A percentile compares a stretch with the other conserved stretches of the same genome.
Evolutionary conservation across 2,888 invertebrate species (phyloP).

Genomic region (Hirtodrosophila cameraria): DNA sequence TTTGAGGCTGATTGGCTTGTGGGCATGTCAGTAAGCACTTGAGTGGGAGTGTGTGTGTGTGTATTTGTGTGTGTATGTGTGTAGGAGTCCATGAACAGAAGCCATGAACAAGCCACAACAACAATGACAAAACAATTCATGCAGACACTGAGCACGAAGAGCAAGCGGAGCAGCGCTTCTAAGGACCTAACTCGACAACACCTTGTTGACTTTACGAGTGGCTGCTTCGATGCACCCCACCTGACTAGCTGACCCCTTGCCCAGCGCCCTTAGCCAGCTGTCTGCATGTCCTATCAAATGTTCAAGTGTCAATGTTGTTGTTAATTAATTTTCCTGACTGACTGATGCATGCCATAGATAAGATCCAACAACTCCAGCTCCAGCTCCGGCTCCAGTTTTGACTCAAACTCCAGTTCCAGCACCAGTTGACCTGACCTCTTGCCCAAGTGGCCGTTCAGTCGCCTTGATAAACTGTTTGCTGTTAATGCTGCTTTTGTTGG

Average conservation of each 20-base stretch:
- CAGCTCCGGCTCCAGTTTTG: constrained; percentile 4
- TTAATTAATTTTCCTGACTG: constrained; percentile 78
- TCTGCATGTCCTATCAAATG: constrained; percentile 64
- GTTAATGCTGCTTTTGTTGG: constrained; percentile 22
- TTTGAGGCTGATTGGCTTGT: constrained; percentile 44
- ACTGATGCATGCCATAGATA: constrained; percentile 77
- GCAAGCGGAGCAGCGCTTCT: constrained; percentile 39
- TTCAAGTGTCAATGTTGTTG: constrained; percentile 80
- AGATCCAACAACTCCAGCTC: constrained; percentile 37
- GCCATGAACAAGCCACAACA: constrained; percentile 34
- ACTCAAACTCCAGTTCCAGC: neutral
- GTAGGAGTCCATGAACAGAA: constrained; percentile 28
- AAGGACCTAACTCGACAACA: constrained; percentile 44
- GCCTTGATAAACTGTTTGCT: constrained; percentile 63
- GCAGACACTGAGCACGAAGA: constrained; percentile 16
- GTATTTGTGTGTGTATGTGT: neutral
- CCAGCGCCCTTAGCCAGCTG: constrained; percentile 18
- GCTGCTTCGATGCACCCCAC: neutral
- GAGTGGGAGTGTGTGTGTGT: neutral
- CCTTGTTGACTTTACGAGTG: constrained; percentile 73
- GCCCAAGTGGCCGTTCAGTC: constrained; percentile 27
- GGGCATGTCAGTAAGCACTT: constrained; percentile 26
- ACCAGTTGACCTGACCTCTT: constrained; percentile 35
- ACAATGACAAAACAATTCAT: constrained; percentile 58
- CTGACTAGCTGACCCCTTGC: neutral